Percentiles rank a stretch among this genome's conserved stretches.
Evolutionary conservation across 1,140 invertebrate genomes (phyloP).

Genomic region (Aculops lycopersici): DNA sequence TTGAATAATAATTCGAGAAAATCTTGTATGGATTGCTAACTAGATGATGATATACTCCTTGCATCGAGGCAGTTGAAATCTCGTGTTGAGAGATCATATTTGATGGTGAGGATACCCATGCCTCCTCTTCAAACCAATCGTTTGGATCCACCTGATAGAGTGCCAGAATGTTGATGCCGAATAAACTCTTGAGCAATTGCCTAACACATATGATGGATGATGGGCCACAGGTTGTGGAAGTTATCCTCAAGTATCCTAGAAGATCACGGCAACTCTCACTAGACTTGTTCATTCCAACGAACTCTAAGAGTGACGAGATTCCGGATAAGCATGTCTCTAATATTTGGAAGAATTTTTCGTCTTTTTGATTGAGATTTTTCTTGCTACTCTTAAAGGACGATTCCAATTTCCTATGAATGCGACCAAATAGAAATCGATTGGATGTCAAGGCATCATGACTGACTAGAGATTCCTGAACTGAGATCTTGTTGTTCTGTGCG

Average conservation of each 20-base stretch:
- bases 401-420: constrained; percentile 4
- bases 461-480: not conserved
- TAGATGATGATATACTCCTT: not conserved
- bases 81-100: not conserved
- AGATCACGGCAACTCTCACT: constrained; percentile 43
- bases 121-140: not conserved
- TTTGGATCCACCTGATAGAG: constrained; percentile 20
- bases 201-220: constrained; percentile 38
- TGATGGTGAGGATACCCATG: not conserved
- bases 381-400: constrained; percentile 1
- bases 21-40: not conserved
- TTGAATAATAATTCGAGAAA: not conserved
- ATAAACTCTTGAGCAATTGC: constrained; percentile 43
- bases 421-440: not conserved
- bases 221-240: constrained; percentile 32
- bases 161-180: constrained; percentile 38
- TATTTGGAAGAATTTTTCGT: constrained; percentile 36
- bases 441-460: not conserved
- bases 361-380: constrained; percentile 1
- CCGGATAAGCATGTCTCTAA: constrained; percentile 28
- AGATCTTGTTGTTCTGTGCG: not conserved
- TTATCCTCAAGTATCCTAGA: constrained; percentile 33
- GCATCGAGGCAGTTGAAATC: not conserved
- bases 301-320: constrained; percentile 38
- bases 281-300: constrained; percentile 33